Evolutionary conservation across 2,113 vertebrate genomes (phyloP).

Genomic region (Dunckerocampus dactyliophorus): DNA sequence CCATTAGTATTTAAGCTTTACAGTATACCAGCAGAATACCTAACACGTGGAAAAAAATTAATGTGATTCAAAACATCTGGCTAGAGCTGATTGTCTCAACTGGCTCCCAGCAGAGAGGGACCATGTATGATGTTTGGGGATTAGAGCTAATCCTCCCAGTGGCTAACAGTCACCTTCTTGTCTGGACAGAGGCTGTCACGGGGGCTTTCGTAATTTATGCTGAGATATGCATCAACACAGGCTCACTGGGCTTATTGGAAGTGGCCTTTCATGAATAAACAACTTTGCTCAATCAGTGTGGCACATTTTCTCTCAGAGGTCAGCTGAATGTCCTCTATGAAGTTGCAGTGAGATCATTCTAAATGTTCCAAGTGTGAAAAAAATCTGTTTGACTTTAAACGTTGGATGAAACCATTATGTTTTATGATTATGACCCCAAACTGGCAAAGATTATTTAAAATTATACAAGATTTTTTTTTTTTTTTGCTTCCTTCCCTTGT

Average conservation of each 20-base stretch:
- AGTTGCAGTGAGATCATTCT: too few relatives aligned
- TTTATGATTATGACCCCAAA: background rate
- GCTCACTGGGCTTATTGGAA: conserved; percentile 42
- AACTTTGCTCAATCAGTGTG: conserved; percentile 14
- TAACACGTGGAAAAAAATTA: conserved; percentile 4
- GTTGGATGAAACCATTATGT: background rate
- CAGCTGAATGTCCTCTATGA: conserved; percentile 7
- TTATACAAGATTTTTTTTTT: background rate
- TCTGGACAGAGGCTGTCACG: conserved; percentile 63
- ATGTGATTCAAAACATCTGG: conserved; percentile 49
- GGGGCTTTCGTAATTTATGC: conserved; percentile 65
- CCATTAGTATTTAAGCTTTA: background rate
- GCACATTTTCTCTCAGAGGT: conserved; percentile 26
- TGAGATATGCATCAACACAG: conserved; percentile 57
- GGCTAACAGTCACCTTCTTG: conserved; percentile 67
- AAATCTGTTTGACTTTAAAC: background rate
- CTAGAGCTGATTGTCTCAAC: conserved; percentile 35
- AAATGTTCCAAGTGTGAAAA: background rate
- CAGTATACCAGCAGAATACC: conserved; percentile 13
- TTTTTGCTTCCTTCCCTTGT: conserved; percentile 6
- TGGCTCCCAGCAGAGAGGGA: conserved; percentile 49
- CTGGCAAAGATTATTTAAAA: too few relatives aligned
- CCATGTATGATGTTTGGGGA: conserved; percentile 49
- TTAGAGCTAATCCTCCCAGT: conserved; percentile 62
- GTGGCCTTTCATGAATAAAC: conserved; percentile 32